phyloP scores from a whole-genome alignment of 2,888 invertebrate genomes.

The Acanthosoma haemorrhoidale region DNA sequence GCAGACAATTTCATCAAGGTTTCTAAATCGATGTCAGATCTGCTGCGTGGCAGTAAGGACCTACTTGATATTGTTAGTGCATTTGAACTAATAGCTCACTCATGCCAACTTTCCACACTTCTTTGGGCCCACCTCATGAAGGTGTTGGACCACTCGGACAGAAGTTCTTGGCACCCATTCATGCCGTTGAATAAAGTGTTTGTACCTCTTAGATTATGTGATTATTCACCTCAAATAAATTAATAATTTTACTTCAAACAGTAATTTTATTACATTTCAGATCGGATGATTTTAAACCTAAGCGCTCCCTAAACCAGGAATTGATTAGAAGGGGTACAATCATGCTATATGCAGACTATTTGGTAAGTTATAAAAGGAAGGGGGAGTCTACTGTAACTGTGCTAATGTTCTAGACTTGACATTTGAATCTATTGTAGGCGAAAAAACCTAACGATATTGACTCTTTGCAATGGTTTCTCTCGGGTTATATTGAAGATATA shows the following conservation, averaged over 20 bases:
- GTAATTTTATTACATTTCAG: not conserved
- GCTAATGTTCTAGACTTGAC: not conserved
- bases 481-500: constrained; percentile 63
- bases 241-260: not conserved
- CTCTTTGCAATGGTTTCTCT: constrained; percentile 70
- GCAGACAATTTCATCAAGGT: constrained; percentile 34
- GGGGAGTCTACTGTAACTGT: not conserved
- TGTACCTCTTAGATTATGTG: no score
- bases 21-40: constrained; percentile 30
- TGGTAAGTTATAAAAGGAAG: constrained; percentile 61
- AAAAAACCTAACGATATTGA: constrained; percentile 67
- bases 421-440: constrained; percentile 48
- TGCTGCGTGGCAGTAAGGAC: constrained; percentile 21
- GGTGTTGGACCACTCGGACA: constrained; percentile 16
- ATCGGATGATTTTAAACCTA: not conserved
- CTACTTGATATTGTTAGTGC: not conserved
- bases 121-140: constrained; percentile 33
- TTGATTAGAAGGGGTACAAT: constrained; percentile 62
- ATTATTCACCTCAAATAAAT: not conserved
- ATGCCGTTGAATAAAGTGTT: not conserved
- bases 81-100: not conserved
- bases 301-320: constrained; percentile 50
- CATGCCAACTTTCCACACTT: constrained; percentile 18
- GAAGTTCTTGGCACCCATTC: not conserved
- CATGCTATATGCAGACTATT: constrained; percentile 71